Evolutionary conservation across 2,888 invertebrate genomes (phyloP), one percentile per base, ranked within the genome.

Genomic region (Caenorhabditis sp.): DNA sequence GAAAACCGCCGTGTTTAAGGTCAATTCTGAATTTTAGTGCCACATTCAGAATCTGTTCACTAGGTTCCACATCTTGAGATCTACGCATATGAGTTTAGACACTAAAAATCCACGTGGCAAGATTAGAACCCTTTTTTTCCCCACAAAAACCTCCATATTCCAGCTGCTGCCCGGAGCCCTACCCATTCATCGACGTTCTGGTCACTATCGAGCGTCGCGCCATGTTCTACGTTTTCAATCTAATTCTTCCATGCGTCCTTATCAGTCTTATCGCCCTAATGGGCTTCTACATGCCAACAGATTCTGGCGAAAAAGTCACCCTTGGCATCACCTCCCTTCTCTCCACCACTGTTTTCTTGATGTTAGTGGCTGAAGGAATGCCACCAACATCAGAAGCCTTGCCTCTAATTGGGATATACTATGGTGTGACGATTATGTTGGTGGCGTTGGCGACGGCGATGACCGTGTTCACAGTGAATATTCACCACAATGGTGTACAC

Each of bases 261-360:
- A 94, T 94, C 88, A 93, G 93, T 88, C 93, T 93, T 64, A 93
- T 94, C 92, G 93, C 93, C 59, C 90, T 94, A 59, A 90, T 94
- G 82, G 93, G 93, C 67, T 94, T 94, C 90, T 94, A 93, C 91
- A 93, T 94, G 85, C 94, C 94, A 27, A 93, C 93, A 54, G 94
- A 93, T 88, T 93, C 93, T 3, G 94, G 94, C 0, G 94, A 94
- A 88, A 94, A 94, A 89, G 94, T 94, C 72, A 94, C 93, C 0
- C 90, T 94, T 26, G 85, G 93, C 26, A 94, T 94, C 85, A 93
- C 93, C 83, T 93, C 94, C 4, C 91, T 94, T n/a, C 91, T 94
- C 17, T 93, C 93, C 25, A 93, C 94, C 92, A 94, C 94, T 0
- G 94, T 94, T 43, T 94, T 94, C 89, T 91, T 94, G 76, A 93